A percentile compares a stretch with the other conserved stretches of the same genome.
phyloP scores from a whole-genome alignment of 1,140 invertebrate species.

The Telenomus remus region DNA sequence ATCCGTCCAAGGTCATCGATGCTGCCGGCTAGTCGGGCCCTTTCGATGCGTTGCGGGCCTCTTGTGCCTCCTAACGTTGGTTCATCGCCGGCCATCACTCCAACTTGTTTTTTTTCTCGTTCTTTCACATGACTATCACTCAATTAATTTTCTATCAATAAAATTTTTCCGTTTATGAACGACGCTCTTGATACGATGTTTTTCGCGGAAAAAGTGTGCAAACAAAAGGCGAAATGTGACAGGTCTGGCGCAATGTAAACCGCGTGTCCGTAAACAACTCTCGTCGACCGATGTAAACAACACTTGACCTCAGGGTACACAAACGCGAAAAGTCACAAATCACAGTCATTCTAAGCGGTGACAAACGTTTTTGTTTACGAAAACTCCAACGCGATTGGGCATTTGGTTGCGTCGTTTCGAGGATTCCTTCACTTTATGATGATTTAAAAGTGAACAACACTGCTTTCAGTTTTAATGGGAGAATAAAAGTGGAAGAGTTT shows the following conservation, averaged over 20 bases:
- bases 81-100: background rate
- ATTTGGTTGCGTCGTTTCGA: too few relatives aligned
- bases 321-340: background rate
- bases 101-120: background rate
- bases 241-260: background rate
- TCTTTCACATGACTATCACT: slow-evolving; percentile 13
- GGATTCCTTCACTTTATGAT: too few relatives aligned
- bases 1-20: slow-evolving; percentile 62
- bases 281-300: background rate
- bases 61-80: background rate
- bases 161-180: too few relatives aligned
- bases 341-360: background rate
- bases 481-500: too few relatives aligned
- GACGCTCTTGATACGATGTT: too few relatives aligned
- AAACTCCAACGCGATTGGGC: too few relatives aligned
- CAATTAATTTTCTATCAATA: too few relatives aligned
- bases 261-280: slow-evolving; percentile 22
- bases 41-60: slow-evolving; percentile 40
- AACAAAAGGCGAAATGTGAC: slow-evolving; percentile 31
- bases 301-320: background rate
- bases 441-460: too few relatives aligned
- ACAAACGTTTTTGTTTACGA: too few relatives aligned
- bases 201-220: slow-evolving; percentile 25
- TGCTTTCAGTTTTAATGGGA: too few relatives aligned
- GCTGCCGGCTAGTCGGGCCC: slow-evolving; percentile 57